Evolutionary conservation across 2,113 vertebrate genomes (phyloP).

Genomic region (Salvelinus sp.): DNA sequence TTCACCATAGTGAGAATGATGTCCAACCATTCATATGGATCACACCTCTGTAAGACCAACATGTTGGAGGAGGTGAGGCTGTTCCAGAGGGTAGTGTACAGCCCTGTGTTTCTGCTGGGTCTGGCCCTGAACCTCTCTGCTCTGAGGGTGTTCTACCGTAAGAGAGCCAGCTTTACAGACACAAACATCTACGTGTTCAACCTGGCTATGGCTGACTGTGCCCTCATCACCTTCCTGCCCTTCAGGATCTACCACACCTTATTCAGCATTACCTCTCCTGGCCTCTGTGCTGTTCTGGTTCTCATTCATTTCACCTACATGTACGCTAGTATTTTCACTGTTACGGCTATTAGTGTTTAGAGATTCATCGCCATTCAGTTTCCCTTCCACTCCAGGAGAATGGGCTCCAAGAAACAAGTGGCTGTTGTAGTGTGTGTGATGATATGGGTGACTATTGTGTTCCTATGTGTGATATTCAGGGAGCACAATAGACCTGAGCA

Average conservation of each 20-base stretch:
- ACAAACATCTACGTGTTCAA: slow-evolving; percentile 21
- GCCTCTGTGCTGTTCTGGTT: slow-evolving; percentile 4
- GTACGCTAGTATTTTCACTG: slow-evolving; percentile 25
- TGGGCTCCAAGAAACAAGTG: neutral
- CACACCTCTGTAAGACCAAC: neutral
- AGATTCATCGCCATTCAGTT: neutral
- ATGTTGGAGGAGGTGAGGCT: neutral
- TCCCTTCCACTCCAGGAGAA: neutral
- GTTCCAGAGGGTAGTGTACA: slow-evolving; percentile 4
- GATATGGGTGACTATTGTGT: neutral
- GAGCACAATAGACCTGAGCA: neutral
- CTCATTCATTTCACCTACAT: slow-evolving; percentile 19
- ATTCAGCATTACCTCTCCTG: fast-evolving
- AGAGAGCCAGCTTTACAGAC: slow-evolving; percentile 13
- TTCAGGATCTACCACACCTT: slow-evolving; percentile 9
- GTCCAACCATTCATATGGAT: neutral
- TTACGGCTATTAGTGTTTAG: slow-evolving; percentile 17
- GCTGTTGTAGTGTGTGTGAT: slow-evolving; percentile 8
- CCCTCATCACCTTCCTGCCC: slow-evolving; percentile 16
- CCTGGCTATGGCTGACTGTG: slow-evolving; percentile 5
- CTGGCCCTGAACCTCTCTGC: slow-evolving; percentile 1
- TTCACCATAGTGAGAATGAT: neutral
- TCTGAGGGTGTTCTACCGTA: neutral
- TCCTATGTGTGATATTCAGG: neutral
- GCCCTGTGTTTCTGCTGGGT: slow-evolving; percentile 1